Conservation (phyloP, 2,797 vertebrate species). For the Loriculus beryllinus region DNA sequence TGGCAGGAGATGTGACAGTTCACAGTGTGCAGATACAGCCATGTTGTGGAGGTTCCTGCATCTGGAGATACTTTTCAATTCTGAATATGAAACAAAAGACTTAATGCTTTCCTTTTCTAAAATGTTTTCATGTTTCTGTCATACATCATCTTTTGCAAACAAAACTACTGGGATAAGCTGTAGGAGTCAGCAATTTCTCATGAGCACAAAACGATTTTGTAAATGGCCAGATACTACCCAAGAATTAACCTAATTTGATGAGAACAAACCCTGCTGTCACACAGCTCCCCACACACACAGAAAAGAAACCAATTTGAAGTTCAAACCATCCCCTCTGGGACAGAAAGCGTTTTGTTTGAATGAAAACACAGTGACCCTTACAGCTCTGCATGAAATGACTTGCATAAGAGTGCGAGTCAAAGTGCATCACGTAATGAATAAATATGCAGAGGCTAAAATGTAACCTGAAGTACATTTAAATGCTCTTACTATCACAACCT, state of each 20-base stretch:
- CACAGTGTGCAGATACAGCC: background rate
- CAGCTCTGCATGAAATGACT: background rate
- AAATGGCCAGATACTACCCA: background rate
- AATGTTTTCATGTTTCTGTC: background rate
- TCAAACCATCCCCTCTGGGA: background rate
- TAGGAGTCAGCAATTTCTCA: background rate
- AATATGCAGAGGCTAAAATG: background rate
- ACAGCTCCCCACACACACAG: background rate
- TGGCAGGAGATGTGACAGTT: background rate
- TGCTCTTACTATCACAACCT: background rate
- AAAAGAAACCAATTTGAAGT: background rate
- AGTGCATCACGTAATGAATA: background rate
- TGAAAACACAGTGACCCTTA: background rate
- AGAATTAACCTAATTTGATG: background rate
- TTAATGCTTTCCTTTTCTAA: background rate
- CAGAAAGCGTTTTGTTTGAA: background rate
- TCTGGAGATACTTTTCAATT: background rate
- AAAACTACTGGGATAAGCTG: background rate
- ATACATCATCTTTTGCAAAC: background rate
- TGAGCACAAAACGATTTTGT: background rate
- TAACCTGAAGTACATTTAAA: background rate
- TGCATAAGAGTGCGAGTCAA: background rate
- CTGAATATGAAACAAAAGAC: background rate
- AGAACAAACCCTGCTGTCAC: background rate
- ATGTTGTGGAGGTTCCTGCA: background rate